Conservation (phyloP, 2,113 vertebrate genomes). For the Siniperca chuatsi region DNA sequence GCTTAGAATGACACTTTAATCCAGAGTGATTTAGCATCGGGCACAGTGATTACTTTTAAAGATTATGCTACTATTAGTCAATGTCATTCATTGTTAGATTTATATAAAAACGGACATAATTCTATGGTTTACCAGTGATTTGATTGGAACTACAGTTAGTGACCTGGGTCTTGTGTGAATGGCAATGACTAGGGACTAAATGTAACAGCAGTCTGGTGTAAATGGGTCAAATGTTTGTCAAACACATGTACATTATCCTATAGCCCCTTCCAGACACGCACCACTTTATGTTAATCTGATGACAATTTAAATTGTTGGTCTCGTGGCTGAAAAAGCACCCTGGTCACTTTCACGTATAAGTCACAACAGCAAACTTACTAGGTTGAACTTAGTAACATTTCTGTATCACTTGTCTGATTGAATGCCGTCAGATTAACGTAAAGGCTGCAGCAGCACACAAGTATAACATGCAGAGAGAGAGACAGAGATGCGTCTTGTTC, state of each 20-base stretch:
- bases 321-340: too few relatives aligned
- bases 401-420: background rate
- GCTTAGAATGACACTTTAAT: conserved; percentile 19
- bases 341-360: too few relatives aligned
- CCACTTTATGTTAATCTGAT: too few relatives aligned
- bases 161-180: background rate
- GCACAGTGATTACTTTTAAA: conserved; percentile 19
- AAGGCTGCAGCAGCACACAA: background rate
- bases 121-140: background rate
- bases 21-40: conserved; percentile 12
- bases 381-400: too few relatives aligned
- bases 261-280: background rate
- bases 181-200: background rate
- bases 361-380: background rate
- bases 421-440: background rate
- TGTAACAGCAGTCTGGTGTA: background rate
- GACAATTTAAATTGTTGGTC: too few relatives aligned
- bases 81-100: background rate
- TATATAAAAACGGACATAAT: background rate
- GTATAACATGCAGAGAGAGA: background rate
- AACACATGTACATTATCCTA: background rate
- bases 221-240: conserved; percentile 7
- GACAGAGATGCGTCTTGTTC: background rate
- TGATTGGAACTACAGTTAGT: background rate
- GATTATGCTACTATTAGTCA: background rate